Evolutionary conservation across 2,113 vertebrate genomes (phyloP), one percentile per base, ranked within the genome.

Genomic region (Herpetotheres cachinnans): DNA sequence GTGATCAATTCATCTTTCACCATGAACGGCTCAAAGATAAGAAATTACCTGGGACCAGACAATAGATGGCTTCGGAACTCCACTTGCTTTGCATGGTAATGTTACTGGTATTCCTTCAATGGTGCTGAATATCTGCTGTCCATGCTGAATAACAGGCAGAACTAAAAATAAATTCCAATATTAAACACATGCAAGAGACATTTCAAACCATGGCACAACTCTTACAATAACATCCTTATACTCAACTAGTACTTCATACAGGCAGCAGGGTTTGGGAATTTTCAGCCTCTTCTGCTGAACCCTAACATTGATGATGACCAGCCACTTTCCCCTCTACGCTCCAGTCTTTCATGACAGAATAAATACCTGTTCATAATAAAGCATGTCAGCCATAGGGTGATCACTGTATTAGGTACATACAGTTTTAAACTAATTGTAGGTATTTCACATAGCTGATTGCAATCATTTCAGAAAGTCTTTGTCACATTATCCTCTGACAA

Each of bases 81-180:
- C 99, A 61, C 90, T 98, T 21, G 99, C 99, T 97, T 97, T 99
- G 96, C 99, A 99, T 0, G 99, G 99, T 71, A 99, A 91, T 7
- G 98, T 99, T 86, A 99, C 97, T 14, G 99, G 98, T 22, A 97
- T 97, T 61, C 98, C 99, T 97, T 99, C 99, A 7, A 99, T 99
- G 21, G 99, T 99, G 90, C 98, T 99, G 96, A 99, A 99, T 79
- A 99, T 98, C 97, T 99, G 99, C 93, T 99, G 99, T 18, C 99
- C 99, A 0, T 99, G 98, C 86, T 99, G 99, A 97, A 99, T 99
- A 82, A 98, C 98, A 47, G 99, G 99, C 90, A 98, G 97, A 85
- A 99, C 99, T 99, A 83, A 46, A 97, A 97, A 78, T 3, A 89
- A 80, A 97, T 13, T 38, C 40, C 94, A 88, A 55, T 46, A 30